Percentiles rank a stretch among this genome's conserved stretches.
These are phyloP conservation scores for Oscarella lobularis DNA, from an alignment of 37 sponge, comb jelly and placozoan genomes.

Conservation along the genomic window DNA sequence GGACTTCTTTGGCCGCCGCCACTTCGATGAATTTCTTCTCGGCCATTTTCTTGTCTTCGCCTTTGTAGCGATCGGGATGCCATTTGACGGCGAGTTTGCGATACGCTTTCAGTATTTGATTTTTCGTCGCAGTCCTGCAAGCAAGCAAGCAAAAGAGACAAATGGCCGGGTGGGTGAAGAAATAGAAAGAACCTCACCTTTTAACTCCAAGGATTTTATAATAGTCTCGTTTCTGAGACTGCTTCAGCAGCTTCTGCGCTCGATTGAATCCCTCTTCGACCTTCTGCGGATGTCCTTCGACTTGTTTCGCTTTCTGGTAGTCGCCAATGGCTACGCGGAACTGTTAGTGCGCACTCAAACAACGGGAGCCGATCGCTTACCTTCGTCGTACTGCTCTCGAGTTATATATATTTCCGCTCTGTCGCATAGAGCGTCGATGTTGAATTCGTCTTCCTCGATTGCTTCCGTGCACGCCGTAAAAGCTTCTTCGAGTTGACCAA, in stretches of 20 bases:
- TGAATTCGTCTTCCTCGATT: conserved; percentile 45
- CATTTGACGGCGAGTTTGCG: conserved; percentile 76
- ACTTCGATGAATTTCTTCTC: conserved; percentile 97
- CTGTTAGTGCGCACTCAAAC: too few relatives aligned
- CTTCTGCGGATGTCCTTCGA: conserved; percentile 40
- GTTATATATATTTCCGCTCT: conserved; percentile 77
- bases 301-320: conserved; percentile 68
- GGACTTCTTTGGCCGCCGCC: conserved; percentile 98
- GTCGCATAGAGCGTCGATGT: conserved; percentile 80
- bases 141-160: neutral
- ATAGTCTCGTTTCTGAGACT: conserved; percentile 93
- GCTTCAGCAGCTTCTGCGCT: conserved; percentile 90
- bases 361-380: too few relatives aligned
- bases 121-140: conserved; percentile 62
- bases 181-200: conserved; percentile 27
- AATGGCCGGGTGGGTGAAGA: neutral
- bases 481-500: conserved; percentile 23
- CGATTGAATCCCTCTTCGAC: conserved; percentile 69
- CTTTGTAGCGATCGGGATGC: conserved; percentile 90
- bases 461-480: conserved; percentile 60
- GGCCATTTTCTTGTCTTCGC: conserved; percentile 73
- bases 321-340: conserved; percentile 76
- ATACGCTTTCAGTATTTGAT: conserved; percentile 86
- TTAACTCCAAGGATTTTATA: conserved; percentile 94
- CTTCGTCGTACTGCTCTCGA: conserved; percentile 68